phyloP scores from a whole-genome alignment of 2,113 vertebrate species.

The Larimichthys crocea region DNA sequence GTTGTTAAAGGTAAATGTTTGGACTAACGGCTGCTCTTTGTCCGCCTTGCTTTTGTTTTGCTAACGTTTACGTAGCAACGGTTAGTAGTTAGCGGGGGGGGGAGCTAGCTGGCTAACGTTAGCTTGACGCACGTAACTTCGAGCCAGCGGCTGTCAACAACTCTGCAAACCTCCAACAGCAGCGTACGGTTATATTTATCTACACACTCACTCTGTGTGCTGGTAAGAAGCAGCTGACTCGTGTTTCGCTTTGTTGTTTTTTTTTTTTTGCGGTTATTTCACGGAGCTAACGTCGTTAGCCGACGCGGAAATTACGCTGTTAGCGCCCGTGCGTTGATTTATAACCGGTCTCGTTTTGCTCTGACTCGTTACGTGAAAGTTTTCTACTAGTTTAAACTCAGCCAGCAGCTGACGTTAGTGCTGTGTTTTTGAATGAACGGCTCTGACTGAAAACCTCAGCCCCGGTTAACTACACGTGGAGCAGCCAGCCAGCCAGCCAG shows the following conservation, averaged over 20 bases:
- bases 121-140: constrained; percentile 33
- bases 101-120: constrained; percentile 56
- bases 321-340: background rate
- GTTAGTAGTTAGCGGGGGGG: constrained; percentile 37
- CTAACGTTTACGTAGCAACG: constrained; percentile 24
- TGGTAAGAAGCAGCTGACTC: accelerated
- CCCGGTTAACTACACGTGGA: constrained; percentile 31
- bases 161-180: accelerated
- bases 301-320: background rate
- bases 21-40: accelerated
- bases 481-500: background rate
- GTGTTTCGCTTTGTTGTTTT: too few species aligned
- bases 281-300: constrained; percentile 10
- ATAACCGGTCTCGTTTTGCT: constrained; percentile 5
- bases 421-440: background rate
- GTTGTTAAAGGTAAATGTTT: background rate
- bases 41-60: constrained; percentile 36
- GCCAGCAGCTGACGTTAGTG: accelerated
- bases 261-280: background rate
- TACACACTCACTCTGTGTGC: accelerated
- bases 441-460: accelerated
- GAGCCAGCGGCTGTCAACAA: background rate
- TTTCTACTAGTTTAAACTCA: background rate
- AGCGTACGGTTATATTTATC: accelerated
- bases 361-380: background rate